phyloP scores from a whole-genome alignment of 92 coral and sea anemone genomes.

The Porites rus region DNA sequence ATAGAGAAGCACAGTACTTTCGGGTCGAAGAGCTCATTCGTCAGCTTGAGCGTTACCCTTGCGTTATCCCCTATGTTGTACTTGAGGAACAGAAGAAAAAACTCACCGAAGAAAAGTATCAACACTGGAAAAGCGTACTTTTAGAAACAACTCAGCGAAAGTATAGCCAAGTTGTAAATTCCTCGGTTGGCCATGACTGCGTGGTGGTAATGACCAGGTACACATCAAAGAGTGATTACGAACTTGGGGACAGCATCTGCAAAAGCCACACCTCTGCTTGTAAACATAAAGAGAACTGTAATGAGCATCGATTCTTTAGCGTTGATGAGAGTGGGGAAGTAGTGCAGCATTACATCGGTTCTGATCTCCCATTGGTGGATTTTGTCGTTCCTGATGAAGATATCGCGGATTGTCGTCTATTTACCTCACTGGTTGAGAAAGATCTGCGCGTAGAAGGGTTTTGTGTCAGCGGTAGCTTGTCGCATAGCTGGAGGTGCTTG shows the following conservation, averaged over 20 bases:
- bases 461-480: conserved; percentile 85
- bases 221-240: conserved; percentile 64
- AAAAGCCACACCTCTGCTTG: conserved; percentile 32
- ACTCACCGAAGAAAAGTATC: conserved; percentile 56
- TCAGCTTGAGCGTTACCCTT: conserved; percentile 77
- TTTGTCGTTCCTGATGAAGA: conserved; percentile 79
- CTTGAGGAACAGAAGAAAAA: conserved; percentile 74
- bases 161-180: conserved; percentile 71
- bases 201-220: conserved; percentile 75
- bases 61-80: conserved; percentile 63
- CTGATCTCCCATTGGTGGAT: conserved; percentile 74
- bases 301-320: conserved; percentile 73
- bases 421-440: conserved; percentile 83
- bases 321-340: conserved; percentile 69
- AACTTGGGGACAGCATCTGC: conserved; percentile 61
- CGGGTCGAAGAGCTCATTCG: conserved; percentile 73
- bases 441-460: conserved; percentile 84
- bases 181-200: conserved; percentile 76
- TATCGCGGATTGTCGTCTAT: conserved; percentile 69
- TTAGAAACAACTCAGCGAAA: conserved; percentile 66
- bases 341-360: conserved; percentile 74
- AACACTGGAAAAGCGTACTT: conserved; percentile 69
- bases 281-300: conserved; percentile 24
- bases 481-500: conserved; percentile 84
- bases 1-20: conserved; percentile 91